Percentiles rank a stretch among this genome's conserved stretches.
These are phyloP conservation scores for Actenoides hombroni DNA, from an alignment of 2,113 vertebrate genomes.

Conservation along the genomic window DNA sequence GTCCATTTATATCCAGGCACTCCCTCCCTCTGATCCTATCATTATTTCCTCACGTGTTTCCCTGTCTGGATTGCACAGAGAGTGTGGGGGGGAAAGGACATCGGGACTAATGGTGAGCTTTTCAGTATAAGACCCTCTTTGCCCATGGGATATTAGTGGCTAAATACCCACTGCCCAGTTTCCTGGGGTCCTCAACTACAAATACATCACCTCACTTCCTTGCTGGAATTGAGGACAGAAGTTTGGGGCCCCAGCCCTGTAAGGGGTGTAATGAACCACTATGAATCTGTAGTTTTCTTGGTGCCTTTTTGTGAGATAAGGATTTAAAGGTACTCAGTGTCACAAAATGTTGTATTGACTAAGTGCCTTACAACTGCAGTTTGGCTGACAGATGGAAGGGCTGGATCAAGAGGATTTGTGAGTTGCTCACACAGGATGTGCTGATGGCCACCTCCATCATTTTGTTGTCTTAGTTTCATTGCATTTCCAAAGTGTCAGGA, in stretches of 20 bases:
- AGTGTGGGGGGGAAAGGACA: neutral
- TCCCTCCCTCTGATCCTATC: neutral
- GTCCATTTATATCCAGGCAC: neutral
- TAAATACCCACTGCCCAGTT: neutral
- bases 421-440: neutral
- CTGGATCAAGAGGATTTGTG: neutral
- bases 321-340: neutral
- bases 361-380: neutral
- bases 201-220: neutral
- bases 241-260: neutral
- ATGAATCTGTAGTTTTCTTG: neutral
- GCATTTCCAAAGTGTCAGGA: neutral
- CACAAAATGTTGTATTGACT: neutral
- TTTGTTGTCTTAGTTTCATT: neutral
- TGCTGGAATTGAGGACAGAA: neutral
- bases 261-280: accelerated
- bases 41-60: neutral
- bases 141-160: neutral
- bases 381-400: neutral
- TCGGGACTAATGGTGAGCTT: neutral
- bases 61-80: neutral
- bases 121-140: neutral
- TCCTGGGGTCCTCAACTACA: neutral
- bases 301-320: neutral
- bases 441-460: neutral